Evolutionary conservation across 2,113 vertebrate species (phyloP).

Genomic region (Mastomys natalensis): DNA sequence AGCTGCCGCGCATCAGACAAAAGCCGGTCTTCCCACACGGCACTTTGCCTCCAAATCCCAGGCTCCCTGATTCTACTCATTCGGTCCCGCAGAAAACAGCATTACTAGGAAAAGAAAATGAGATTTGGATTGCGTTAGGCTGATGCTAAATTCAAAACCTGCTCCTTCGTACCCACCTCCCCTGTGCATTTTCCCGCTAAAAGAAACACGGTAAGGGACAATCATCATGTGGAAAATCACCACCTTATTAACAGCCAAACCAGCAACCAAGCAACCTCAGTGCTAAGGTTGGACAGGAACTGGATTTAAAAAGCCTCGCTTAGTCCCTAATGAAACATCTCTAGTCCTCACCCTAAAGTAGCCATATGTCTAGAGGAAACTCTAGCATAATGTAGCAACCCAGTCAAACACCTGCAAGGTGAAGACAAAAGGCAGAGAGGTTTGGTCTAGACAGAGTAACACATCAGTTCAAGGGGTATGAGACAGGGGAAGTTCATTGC

Average conservation of each 20-base stretch:
- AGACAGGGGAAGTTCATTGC: background rate
- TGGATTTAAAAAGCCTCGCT: background rate
- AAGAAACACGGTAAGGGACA: conserved; percentile 5
- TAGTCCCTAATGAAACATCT: background rate
- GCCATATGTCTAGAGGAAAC: background rate
- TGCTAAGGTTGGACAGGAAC: background rate
- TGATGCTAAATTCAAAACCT: background rate
- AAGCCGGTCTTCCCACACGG: conserved; percentile 49
- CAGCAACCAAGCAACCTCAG: background rate
- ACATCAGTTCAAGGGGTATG: background rate
- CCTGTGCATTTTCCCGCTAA: conserved; percentile 12
- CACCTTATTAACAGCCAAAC: conserved; percentile 22
- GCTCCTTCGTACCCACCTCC: background rate
- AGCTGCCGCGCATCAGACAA: conserved; percentile 36
- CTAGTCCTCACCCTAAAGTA: background rate
- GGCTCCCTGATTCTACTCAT: conserved; percentile 3
- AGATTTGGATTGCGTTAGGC: background rate
- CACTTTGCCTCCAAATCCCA: conserved; percentile 25
- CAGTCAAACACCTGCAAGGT: background rate
- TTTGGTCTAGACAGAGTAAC: background rate
- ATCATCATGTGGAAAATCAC: conserved; percentile 29
- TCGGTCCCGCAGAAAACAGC: background rate
- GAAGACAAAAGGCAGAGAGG: background rate
- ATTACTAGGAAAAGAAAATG: conserved; percentile 48
- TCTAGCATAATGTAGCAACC: background rate